Conservation (phyloP, 92 coral and sea anemone genomes). For the Anthopleura xanthogrammica region DNA sequence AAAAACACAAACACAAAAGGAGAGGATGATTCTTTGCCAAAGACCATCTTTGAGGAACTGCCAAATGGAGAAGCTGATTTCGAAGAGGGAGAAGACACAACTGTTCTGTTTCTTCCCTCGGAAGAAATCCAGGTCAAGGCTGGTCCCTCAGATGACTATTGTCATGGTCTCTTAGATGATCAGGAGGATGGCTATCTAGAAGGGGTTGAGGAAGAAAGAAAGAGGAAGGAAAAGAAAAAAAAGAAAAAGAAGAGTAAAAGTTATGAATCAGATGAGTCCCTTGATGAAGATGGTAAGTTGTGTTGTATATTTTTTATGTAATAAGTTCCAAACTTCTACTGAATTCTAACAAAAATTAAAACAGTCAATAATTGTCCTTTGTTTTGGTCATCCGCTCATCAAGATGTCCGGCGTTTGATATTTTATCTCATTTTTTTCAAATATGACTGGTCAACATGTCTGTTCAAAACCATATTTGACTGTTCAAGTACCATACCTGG, state of each 20-base stretch:
- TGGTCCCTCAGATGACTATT: constrained; percentile 33
- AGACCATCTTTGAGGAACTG: constrained; percentile 25
- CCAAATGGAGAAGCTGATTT: constrained; percentile 35
- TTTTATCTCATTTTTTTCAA: too few relatives aligned
- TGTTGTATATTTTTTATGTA: too few relatives aligned
- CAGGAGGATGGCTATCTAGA: constrained; percentile 1
- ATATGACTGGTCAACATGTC: too few relatives aligned
- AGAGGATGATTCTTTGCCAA: constrained; percentile 18
- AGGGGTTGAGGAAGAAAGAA: not conserved
- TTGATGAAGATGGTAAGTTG: constrained; percentile 50
- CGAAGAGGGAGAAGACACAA: constrained; percentile 27
- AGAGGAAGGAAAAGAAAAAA: constrained; percentile 5
- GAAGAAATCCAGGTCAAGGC: constrained; percentile 40
- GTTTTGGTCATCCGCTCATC: too few relatives aligned
- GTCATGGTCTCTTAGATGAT: constrained; percentile 11
- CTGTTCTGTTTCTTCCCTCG: constrained; percentile 28
- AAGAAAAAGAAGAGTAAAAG: constrained; percentile 32
- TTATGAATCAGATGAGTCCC: constrained; percentile 45
- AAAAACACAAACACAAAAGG: not conserved
- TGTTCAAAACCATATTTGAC: too few relatives aligned
- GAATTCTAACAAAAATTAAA: too few relatives aligned
- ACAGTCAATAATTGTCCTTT: too few relatives aligned
- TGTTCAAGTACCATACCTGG: too few relatives aligned
- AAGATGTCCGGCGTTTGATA: too few relatives aligned
- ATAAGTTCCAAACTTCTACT: too few relatives aligned